Base-by-base conservation (phyloP, 2,797 vertebrate genomes). In the Onychomys torridus region DNA sequence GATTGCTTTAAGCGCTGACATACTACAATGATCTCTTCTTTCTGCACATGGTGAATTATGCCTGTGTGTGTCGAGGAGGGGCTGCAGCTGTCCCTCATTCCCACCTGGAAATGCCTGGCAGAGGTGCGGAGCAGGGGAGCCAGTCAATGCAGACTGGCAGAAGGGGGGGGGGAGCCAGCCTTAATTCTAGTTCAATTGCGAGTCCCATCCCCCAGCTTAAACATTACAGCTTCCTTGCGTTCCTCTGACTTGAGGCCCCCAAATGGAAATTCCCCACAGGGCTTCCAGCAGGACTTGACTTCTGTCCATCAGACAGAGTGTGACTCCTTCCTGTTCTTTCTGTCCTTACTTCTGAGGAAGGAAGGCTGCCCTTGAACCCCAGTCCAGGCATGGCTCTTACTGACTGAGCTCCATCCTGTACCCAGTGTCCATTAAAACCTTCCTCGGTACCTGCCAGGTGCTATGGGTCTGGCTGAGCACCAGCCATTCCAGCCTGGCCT, bases 321-420 rank as follows among this genome's bases (percentile, higher is more conserved):
- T 75, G 63, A 86, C 34, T 71, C 89, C 61, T 83, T 75, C n/a
- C 73, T 88, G 29, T 90, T 90, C 79, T 87, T 93, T 89, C 79
- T 16, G 10, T 2, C 73, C 34, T 91, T 55, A 82, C 71, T 85
- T 43, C 43, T 10, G 40, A 14, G 32, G 5, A 59, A 81, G 27
- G 59, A 55, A 77, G 25, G 37, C 67, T 82, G 32, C 59, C 43
- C 71, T 81, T 17, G 52, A 90, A 65, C 37, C 37, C 10, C 10
- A 90, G 69, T 32, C 63, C 76, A 93, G 65, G 63, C 37, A 21
- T 29, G 25, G 40, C 17, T 87, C 77, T 95, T 52, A 55, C 0
- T 81, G 59, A 32, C 71, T 82, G 8, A 46, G 73, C 59, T 52
- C 83, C 13, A 71, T 27, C 37, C 92, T 40, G 7, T 43, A 77